Conservation (phyloP, 2,797 vertebrate genomes). For the Sylvia borin region DNA sequence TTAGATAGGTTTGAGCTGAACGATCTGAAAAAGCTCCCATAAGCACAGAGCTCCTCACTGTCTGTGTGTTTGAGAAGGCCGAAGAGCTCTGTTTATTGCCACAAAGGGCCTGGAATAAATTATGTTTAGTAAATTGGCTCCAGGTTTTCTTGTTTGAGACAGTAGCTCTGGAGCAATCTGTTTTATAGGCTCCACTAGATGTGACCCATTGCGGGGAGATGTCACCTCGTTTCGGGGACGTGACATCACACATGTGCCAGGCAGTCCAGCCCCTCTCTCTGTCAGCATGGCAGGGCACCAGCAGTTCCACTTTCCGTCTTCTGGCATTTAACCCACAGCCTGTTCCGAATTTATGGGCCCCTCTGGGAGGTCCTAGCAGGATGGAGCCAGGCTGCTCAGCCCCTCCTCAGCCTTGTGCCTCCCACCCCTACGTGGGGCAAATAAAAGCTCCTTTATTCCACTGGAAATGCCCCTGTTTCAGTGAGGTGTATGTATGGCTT, state of each 20-base stretch:
- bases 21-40: conserved; percentile 50
- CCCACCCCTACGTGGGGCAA: accelerated
- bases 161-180: conserved; percentile 66
- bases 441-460: conserved; percentile 39
- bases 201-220: conserved; percentile 55
- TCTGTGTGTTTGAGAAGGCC: conserved; percentile 61
- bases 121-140: conserved; percentile 73
- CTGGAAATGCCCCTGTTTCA: neutral
- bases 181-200: conserved; percentile 56
- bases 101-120: conserved; percentile 73
- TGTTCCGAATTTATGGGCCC: neutral
- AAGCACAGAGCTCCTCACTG: conserved; percentile 61
- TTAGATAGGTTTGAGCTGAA: conserved; percentile 66
- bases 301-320: neutral
- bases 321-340: neutral
- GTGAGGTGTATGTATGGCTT: neutral
- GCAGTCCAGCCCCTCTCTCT: neutral
- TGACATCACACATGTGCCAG: conserved; percentile 27
- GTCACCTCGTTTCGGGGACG: conserved; percentile 39
- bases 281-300: neutral
- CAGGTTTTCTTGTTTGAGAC: conserved; percentile 73
- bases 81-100: conserved; percentile 72
- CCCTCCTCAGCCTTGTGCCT: neutral
- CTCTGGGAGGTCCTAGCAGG: neutral
- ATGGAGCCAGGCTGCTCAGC: neutral